phyloP scores from a whole-genome alignment of 2,888 invertebrate species.

The Timema cristinae region DNA sequence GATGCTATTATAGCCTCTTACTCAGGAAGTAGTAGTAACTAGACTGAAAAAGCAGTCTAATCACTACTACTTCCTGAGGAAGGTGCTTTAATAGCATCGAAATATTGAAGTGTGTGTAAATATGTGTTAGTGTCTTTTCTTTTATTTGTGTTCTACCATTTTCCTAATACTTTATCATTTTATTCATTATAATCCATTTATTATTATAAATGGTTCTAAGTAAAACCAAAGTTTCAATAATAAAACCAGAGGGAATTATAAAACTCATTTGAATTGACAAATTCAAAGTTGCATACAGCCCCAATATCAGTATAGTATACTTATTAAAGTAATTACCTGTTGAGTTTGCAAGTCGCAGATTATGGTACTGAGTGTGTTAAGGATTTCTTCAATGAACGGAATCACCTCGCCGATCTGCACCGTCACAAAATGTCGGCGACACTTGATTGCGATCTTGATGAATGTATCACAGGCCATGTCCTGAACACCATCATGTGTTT shows the following conservation, averaged over 20 bases:
- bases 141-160: too few species aligned
- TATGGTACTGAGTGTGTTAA: slow-evolving; percentile 92
- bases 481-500: slow-evolving; percentile 99
- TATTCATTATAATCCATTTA: too few species aligned
- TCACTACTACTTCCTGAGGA: too few species aligned
- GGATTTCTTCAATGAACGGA: slow-evolving; percentile 98
- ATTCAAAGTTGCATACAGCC: neutral
- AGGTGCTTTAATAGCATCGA: too few species aligned
- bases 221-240: neutral
- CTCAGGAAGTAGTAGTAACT: too few species aligned
- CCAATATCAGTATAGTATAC: neutral
- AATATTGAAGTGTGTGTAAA: too few species aligned
- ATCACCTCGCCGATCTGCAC: slow-evolving; percentile 93
- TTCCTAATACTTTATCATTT: too few species aligned
- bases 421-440: slow-evolving; percentile 95
- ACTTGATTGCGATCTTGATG: slow-evolving; percentile 98
- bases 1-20: too few species aligned
- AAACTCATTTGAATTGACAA: too few species aligned
- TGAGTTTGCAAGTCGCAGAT: slow-evolving; percentile 98
- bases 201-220: neutral
- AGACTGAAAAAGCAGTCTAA: too few species aligned
- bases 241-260: too few species aligned
- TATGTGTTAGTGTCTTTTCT: too few species aligned
- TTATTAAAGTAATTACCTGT: slow-evolving; percentile 64
- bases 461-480: slow-evolving; percentile 99